Evolutionary conservation across 2,113 vertebrate species (phyloP).

Genomic region (Ictidomys tridecemlineatus): DNA sequence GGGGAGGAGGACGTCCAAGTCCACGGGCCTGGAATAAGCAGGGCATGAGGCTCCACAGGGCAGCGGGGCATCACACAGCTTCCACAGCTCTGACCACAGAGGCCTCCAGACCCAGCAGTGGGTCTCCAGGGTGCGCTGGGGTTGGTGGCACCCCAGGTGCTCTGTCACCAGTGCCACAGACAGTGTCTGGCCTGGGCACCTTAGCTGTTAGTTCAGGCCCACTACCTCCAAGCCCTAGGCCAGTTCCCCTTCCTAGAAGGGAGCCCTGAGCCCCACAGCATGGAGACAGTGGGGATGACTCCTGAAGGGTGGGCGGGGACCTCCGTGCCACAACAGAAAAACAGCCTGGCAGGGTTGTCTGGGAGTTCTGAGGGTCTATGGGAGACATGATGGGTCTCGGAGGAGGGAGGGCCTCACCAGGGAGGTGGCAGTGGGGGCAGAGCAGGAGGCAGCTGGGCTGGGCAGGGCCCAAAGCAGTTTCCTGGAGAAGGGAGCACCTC

Average conservation of each 20-base stretch:
- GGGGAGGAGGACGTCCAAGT: rapidly evolving
- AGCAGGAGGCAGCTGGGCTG: background rate
- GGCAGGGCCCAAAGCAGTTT: rapidly evolving
- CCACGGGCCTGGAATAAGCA: background rate
- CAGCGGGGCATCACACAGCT: rapidly evolving
- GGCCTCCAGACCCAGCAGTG: too few species aligned
- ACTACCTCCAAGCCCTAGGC: background rate
- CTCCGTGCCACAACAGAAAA: background rate
- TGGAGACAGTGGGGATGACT: too few species aligned
- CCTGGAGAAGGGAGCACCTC: too few species aligned
- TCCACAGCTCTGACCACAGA: background rate
- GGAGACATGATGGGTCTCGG: background rate
- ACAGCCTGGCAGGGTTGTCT: rapidly evolving
- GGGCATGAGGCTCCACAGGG: background rate
- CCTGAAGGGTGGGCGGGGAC: background rate
- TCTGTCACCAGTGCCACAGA: background rate
- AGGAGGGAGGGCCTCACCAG: background rate
- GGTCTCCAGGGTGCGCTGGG: background rate
- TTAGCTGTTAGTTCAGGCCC: background rate
- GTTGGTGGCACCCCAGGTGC: background rate
- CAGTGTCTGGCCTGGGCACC: background rate
- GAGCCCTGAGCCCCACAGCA: background rate
- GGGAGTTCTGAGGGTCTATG: background rate
- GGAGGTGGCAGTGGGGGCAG: too few species aligned
- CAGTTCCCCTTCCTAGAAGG: background rate